Evolutionary conservation across 2,888 invertebrate genomes (phyloP).

Genomic region (Acronicta alni): DNA sequence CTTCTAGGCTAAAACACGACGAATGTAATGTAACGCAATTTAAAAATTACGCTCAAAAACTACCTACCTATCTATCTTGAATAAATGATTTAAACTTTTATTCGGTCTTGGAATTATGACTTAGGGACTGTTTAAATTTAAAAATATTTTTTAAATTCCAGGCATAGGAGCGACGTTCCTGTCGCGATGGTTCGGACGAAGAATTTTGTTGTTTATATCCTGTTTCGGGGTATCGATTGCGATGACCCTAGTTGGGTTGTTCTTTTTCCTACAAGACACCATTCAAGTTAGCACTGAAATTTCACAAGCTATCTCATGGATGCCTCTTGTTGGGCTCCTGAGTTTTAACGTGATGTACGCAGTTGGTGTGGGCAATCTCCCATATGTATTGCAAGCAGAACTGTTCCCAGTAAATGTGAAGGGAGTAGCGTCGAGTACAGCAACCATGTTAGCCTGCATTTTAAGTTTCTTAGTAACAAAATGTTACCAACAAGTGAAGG

Average conservation of each 20-base stretch:
- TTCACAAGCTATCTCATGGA: conserved; percentile 77
- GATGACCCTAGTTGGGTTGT: conserved; percentile 84
- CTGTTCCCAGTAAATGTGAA: conserved; percentile 91
- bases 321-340: conserved; percentile 88
- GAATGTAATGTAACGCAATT: too few relatives aligned
- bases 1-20: too few relatives aligned
- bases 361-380: conserved; percentile 89
- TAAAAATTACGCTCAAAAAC: too few relatives aligned
- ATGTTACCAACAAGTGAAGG: conserved; percentile 89
- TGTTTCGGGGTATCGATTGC: conserved; percentile 87
- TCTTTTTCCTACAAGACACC: conserved; percentile 87
- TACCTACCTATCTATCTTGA: too few relatives aligned
- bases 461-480: conserved; percentile 90
- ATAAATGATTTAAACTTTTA: too few relatives aligned
- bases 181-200: conserved; percentile 88
- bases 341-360: conserved; percentile 90
- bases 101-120: too few relatives aligned
- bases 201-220: conserved; percentile 87
- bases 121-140: too few relatives aligned
- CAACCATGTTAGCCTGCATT: conserved; percentile 88
- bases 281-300: conserved; percentile 72
- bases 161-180: conserved; percentile 85
- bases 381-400: conserved; percentile 91
- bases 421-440: conserved; percentile 89
- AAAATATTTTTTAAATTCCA: conserved; percentile 63